phyloP scores from a whole-genome alignment of 2,888 invertebrate genomes.

The Pterostichus madidus region DNA sequence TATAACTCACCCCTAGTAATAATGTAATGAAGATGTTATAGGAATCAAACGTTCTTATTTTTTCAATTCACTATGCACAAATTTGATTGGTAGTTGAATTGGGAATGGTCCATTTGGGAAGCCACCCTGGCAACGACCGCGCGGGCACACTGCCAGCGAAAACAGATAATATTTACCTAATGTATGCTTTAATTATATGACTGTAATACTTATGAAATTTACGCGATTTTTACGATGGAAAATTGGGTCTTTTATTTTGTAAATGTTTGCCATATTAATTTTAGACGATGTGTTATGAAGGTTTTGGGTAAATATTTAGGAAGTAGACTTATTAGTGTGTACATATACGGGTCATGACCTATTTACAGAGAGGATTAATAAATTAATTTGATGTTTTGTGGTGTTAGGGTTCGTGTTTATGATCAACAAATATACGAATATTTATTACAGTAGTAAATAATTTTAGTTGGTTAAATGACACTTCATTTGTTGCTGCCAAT shows the following conservation, averaged over 20 bases:
- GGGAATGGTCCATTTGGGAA: background rate
- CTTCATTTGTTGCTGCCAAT: constrained; percentile 13
- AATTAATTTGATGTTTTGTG: constrained; percentile 3
- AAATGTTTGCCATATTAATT: constrained; percentile 6
- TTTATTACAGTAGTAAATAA: constrained; percentile 27
- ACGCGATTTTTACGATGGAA: constrained; percentile 18
- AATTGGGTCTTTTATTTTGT: constrained; percentile 20
- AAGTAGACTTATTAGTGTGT: background rate
- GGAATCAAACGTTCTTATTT: too few relatives aligned
- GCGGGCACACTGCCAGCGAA: constrained; percentile 15
- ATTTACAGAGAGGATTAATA: background rate
- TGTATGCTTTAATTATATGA: constrained; percentile 35
- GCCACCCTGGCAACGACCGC: constrained; percentile 33
- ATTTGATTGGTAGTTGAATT: too few relatives aligned
- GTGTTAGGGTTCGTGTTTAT: background rate
- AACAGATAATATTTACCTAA: constrained; percentile 52
- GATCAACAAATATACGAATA: constrained; percentile 24
- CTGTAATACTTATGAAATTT: constrained; percentile 15
- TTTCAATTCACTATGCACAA: too few relatives aligned
- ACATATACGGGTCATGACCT: constrained; percentile 27
- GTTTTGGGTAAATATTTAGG: constrained; percentile 22
- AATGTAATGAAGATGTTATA: too few relatives aligned
- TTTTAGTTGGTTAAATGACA: background rate
- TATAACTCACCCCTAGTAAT: too few relatives aligned
- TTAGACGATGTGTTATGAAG: constrained; percentile 20